A percentile compares a stretch with the other conserved stretches of the same genome.
These are phyloP conservation scores for Miniopterus natalensis DNA, from an alignment of 2,113 vertebrate species.

Conservation along the genomic window DNA sequence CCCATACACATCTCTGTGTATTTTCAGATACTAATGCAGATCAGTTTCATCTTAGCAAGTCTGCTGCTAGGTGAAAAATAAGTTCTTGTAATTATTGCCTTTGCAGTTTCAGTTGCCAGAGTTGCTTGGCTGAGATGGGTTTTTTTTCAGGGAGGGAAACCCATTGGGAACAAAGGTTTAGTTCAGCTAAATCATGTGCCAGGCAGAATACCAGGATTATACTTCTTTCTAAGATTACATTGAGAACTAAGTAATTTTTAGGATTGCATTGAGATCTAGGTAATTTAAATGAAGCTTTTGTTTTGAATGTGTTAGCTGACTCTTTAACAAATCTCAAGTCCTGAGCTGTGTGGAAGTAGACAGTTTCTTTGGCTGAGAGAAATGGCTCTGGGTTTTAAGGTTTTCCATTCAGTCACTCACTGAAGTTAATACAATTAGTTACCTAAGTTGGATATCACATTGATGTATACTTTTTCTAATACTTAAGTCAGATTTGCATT, in stretches of 20 bases:
- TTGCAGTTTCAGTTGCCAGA: constrained; percentile 23
- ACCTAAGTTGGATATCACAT: not conserved
- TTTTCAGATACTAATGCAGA: not conserved
- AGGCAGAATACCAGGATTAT: not conserved
- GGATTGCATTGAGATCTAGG: not conserved
- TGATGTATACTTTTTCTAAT: too few relatives aligned
- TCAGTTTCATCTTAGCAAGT: not conserved
- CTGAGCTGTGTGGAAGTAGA: not conserved
- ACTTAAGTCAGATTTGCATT: not conserved
- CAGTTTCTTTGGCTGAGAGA: not conserved
- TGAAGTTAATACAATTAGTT: not conserved
- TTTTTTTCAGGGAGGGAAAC: not conserved
- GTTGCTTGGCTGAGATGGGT: constrained; percentile 37
- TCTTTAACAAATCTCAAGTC: not conserved
- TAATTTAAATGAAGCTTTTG: constrained; percentile 37
- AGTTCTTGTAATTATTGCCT: not conserved
- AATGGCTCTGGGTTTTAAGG: not conserved
- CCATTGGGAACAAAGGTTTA: constrained; percentile 8
- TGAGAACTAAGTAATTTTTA: constrained; percentile 4
- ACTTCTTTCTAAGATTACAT: not conserved
- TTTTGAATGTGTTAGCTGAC: not conserved
- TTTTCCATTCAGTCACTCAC: not conserved
- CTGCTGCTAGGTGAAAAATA: constrained; percentile 29
- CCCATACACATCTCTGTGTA: not conserved
- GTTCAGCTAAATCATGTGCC: not conserved